Percentiles rank a stretch among this genome's conserved stretches.
Evolutionary conservation across 2,797 vertebrate species (phyloP).

Genomic region (Pterois miles): DNA sequence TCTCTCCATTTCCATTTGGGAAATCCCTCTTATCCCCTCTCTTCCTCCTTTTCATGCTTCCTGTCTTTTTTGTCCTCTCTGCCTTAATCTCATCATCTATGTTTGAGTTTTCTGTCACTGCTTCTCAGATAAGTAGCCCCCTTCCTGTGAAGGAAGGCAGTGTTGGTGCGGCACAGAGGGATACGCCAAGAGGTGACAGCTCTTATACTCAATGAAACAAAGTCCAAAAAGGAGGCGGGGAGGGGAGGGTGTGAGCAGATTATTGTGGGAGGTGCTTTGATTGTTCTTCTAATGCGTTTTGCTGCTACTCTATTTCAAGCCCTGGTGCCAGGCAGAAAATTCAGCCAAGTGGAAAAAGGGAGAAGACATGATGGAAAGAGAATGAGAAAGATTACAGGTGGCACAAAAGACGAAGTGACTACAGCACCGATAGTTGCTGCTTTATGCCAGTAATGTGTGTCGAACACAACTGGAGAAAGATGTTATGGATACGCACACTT

Average conservation of each 20-base stretch:
- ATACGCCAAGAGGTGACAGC: conserved; percentile 3
- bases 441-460: not conserved
- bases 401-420: conserved; percentile 3
- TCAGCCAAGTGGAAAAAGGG: conserved; percentile 30
- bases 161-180: conserved; percentile 1
- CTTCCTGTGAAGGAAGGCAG: conserved; percentile 13
- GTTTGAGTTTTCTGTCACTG: conserved; percentile 33
- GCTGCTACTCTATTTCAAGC: conserved; percentile 50
- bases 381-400: conserved; percentile 5
- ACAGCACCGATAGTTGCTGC: not conserved
- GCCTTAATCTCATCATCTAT: conserved; percentile 46
- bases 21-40: conserved; percentile 45
- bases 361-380: conserved; percentile 4
- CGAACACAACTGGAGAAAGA: not conserved
- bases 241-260: conserved; percentile 35
- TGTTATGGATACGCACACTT: not conserved
- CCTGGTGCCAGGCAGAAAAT: conserved; percentile 48
- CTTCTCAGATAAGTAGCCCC: conserved; percentile 13
- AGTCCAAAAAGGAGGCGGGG: conserved; percentile 8
- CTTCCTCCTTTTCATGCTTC: conserved; percentile 4
- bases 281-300: conserved; percentile 56
- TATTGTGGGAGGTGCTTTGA: conserved; percentile 36
- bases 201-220: conserved; percentile 18
- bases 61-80: conserved; percentile 12
- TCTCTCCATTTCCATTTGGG: conserved; percentile 46